Percentiles rank a stretch among this genome's conserved stretches.
These are phyloP conservation scores for Suricata suricatta DNA, from an alignment of 2,113 vertebrate species.

Conservation along the genomic window DNA sequence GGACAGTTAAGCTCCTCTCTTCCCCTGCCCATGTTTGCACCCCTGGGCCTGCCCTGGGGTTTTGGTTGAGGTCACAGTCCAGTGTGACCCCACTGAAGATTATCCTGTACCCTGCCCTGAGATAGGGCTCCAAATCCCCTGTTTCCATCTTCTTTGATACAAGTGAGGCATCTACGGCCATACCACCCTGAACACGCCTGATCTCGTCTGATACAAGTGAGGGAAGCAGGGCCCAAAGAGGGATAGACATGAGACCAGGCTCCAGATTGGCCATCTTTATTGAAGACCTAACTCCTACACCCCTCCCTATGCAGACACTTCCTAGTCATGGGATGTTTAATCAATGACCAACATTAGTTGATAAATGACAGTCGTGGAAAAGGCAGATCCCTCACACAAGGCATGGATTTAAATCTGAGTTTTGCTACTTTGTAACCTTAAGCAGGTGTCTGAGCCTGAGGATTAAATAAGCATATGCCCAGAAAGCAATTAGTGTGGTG, in stretches of 20 bases:
- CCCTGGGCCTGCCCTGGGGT: neutral
- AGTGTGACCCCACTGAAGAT: neutral
- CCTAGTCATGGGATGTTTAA: conserved; percentile 23
- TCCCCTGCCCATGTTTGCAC: neutral
- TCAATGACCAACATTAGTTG: neutral
- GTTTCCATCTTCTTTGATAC: neutral
- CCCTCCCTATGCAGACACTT: neutral
- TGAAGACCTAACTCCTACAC: neutral
- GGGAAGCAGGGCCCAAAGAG: neutral
- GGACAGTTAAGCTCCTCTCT: neutral
- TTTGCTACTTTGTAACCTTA: conserved; percentile 40
- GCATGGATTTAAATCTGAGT: conserved; percentile 24
- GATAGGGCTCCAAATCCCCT: neutral
- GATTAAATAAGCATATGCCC: conserved; percentile 34
- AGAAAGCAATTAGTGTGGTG: neutral
- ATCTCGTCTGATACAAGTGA: neutral
- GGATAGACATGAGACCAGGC: neutral
- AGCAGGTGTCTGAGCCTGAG: neutral
- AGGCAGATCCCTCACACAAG: neutral
- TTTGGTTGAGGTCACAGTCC: neutral
- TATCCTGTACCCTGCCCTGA: neutral
- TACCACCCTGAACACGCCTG: too few species aligned
- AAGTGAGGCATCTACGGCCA: too few species aligned
- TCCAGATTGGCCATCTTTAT: neutral
- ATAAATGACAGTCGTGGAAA: neutral